Base-by-base conservation (phyloP, 1,140 invertebrate genomes). In the Mizuhopecten yessoensis region DNA sequence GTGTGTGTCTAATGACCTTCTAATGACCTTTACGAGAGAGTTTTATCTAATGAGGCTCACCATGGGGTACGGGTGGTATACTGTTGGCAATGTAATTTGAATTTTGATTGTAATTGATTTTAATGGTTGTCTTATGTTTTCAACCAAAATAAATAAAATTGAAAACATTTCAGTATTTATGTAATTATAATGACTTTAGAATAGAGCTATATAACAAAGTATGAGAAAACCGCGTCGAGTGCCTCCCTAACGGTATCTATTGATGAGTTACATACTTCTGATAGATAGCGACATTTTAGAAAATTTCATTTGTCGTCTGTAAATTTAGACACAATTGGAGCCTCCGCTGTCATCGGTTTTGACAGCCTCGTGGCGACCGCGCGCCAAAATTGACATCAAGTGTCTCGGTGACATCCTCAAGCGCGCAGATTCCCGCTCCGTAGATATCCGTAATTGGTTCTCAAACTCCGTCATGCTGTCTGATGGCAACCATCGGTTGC, bases 251-350 rank as follows among this genome's bases (percentile, higher is more conserved):
- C 3, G 1, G 57, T 29, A 29, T 75, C 23, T 75, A 29, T 75
- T 75, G 57, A 29, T 75, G 57, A 75, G 57, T 29, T 29, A 75
- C 29, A 75, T 75, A 29, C 57, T 29, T 29, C 57, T 29, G 57
- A 75, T 75, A 75, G 57, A 75, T 75, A 75, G 57, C 57, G 57
- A 75, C 57, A 75, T n/a, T 75, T 75, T 75, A 9, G 57, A 75
- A 75, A 75, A 75, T 75, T 75, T 75, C 57, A 75, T 75, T 75
- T 75, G 57, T 75, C 57, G 57, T 75, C 57, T 5, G 57, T 75
- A 75, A 75, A 75, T 75, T 29, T 75, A 75, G 57, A 75, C n/a
- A 75, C 57, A 75, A 75, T 29, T 75, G 57, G 23, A 75, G 11
- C 57, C 57, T 75, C 57, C 29, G 23, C n/a, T n/a, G 57, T 29